These are phyloP conservation scores for Itoplectis maculator DNA, from an alignment of 2,888 invertebrate genomes.

Conservation along the genomic window DNA sequence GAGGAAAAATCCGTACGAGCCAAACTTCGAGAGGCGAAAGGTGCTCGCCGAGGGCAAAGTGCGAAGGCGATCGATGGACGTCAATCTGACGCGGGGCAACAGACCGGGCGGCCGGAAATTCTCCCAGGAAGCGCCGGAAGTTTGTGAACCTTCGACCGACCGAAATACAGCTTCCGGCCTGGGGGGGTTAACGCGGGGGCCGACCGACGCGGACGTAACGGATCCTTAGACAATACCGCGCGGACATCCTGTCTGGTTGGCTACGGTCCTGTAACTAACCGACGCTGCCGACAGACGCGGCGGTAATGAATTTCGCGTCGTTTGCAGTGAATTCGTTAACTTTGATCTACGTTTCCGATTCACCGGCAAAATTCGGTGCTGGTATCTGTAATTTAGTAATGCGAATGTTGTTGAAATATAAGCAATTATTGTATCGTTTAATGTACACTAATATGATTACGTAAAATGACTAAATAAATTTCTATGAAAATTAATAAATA, in stretches of 20 bases:
- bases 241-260: constrained; percentile 2
- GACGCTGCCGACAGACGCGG: neutral
- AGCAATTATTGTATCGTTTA: no score
- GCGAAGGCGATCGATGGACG: constrained; percentile 85
- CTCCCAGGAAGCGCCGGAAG: constrained; percentile 31
- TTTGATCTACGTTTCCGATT: neutral
- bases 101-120: constrained; percentile 34
- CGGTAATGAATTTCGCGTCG: constrained; percentile 3
- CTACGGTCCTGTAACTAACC: neutral
- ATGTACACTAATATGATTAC: neutral
- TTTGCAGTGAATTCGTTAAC: neutral
- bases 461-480: neutral
- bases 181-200: neutral
- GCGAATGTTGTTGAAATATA: neutral
- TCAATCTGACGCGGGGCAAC: constrained; percentile 63
- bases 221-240: neutral
- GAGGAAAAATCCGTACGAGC: constrained; percentile 85
- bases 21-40: constrained; percentile 86
- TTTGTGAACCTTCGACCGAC: constrained; percentile 15
- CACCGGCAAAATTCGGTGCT: neutral
- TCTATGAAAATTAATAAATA: neutral
- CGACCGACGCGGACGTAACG: constrained; percentile 21
- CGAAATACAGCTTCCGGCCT: constrained; percentile 26
- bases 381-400: neutral
- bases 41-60: constrained; percentile 86